Evolutionary conservation across 2,888 invertebrate genomes (phyloP), one percentile per base, ranked within the genome.

Genomic region (Aporophyla lueneburgensis): DNA sequence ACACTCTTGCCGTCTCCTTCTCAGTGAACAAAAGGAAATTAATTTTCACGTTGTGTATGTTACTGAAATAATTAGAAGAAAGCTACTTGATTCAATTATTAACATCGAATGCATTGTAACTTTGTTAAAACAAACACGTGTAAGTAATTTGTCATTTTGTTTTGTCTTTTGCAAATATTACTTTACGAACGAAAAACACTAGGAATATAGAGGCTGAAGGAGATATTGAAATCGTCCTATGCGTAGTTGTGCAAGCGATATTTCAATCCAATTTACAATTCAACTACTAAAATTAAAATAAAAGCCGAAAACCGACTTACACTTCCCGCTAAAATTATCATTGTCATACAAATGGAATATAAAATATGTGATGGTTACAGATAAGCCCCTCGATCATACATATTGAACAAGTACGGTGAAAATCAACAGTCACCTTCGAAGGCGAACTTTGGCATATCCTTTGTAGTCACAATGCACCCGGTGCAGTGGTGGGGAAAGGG

Each of bases 401-500:
- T 88, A 80, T 81, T 75, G 77, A 83, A 81, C 74, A 71, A 71
- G 78, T 71, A 66, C 51, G 49, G 70, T 71, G 61, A 77, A 87
- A 80, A 87, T 69, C 74, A 83, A 85, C 78, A 80, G 63, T 80
- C 72, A 84, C 86, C 85, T 88, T 78, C 62, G 62, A 24, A 33
- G 19, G 46, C 62, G 75, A 85, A 87, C 76, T 85, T 75, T 73
- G 80, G 76, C 76, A 82, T 86, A 86, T 83, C 82, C 88, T 89
- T 90, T 88, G 89, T 88, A 87, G 88, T 85, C 88, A 86, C 90
- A 89, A 89, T 93, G 93, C 94, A 93, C 86, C 82, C 78, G 82
- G 85, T 85, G 83, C 89, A 87, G 72, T 80, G 63, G 78, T 63
- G 72, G 84, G 87, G 84, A 83, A 85, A 89, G 92, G 91, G 90